phyloP scores from a whole-genome alignment of 1,140 invertebrate species.

The Chironomus tepperi region DNA sequence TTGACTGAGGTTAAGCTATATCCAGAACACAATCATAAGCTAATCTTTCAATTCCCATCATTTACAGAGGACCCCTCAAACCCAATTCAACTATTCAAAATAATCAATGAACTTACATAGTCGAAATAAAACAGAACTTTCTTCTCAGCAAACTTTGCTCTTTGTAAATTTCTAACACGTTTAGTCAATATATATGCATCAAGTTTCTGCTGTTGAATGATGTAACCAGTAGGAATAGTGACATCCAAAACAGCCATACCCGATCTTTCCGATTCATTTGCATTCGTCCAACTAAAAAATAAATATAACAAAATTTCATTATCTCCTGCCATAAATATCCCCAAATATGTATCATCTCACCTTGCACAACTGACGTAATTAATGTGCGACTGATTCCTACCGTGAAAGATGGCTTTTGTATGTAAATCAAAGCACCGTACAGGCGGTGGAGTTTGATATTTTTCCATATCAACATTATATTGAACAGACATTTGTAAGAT shows the following conservation, averaged over 20 bases:
- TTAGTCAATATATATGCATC: slow-evolving; percentile 71
- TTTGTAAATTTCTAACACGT: slow-evolving; percentile 66
- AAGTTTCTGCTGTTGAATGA: slow-evolving; percentile 82
- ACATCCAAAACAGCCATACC: slow-evolving; percentile 89
- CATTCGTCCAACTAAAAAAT: slow-evolving; percentile 67
- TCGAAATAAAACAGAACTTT: slow-evolving; percentile 94
- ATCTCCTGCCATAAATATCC: background rate
- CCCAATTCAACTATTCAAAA: background rate
- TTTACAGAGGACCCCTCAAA: no score
- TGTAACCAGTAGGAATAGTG: slow-evolving; percentile 86
- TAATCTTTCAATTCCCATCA: no score
- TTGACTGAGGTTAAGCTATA: no score
- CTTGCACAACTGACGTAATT: slow-evolving; percentile 71
- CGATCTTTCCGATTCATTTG: slow-evolving; percentile 68
- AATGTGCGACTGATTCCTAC: slow-evolving; percentile 90
- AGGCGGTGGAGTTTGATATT: slow-evolving; percentile 78
- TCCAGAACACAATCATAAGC: no score
- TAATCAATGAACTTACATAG: slow-evolving; percentile 55
- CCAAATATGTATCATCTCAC: slow-evolving; percentile 40
- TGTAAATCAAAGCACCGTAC: slow-evolving; percentile 63
- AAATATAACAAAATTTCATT: background rate
- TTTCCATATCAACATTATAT: slow-evolving; percentile 84
- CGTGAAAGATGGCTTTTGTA: slow-evolving; percentile 65
- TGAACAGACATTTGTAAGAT: slow-evolving; percentile 89
- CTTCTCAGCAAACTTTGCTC: slow-evolving; percentile 69